phyloP scores from a whole-genome alignment of 2,797 vertebrate genomes.

The Bucorvus abyssinicus region DNA sequence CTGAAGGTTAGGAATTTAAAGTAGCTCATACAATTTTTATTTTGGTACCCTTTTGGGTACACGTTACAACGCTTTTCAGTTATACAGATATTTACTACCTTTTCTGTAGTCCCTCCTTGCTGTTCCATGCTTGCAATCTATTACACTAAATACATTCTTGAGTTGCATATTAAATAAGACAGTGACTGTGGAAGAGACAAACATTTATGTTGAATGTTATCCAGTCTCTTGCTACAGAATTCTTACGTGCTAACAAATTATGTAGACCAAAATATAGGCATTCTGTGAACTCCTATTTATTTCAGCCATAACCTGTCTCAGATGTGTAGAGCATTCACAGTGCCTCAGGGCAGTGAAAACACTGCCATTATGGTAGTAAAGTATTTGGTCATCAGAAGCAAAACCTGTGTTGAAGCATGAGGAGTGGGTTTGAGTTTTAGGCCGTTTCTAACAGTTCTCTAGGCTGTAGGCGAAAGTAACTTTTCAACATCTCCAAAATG shows the following conservation, averaged over 20 bases:
- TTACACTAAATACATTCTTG: neutral
- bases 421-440: neutral
- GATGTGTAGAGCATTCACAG: neutral
- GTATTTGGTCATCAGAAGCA: neutral
- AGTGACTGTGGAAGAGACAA: neutral
- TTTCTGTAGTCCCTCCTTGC: neutral
- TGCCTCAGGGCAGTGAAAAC: neutral
- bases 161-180: neutral
- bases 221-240: neutral
- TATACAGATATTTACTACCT: neutral
- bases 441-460: neutral
- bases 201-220: neutral
- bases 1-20: neutral
- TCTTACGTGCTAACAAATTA: neutral
- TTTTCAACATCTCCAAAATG: neutral
- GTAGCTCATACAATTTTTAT: neutral
- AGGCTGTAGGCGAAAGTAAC: neutral
- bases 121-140: neutral
- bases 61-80: neutral
- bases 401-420: neutral
- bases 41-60: neutral
- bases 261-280: neutral
- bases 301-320: neutral
- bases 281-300: neutral
- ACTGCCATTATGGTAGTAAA: fast-evolving